Conservation (phyloP, 1,140 invertebrate species). For the Bombus pyrosoma region DNA sequence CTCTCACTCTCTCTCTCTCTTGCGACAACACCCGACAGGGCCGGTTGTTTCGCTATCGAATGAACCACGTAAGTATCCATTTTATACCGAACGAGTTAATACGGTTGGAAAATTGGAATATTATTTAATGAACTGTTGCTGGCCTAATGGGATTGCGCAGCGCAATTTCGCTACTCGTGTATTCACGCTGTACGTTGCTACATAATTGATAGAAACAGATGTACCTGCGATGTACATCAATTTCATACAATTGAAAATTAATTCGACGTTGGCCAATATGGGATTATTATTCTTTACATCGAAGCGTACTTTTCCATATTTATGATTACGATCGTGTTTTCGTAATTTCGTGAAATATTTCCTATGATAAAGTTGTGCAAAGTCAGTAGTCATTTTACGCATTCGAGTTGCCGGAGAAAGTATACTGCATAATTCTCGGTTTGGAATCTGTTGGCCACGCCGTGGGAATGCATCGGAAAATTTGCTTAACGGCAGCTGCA, state of each 20-base stretch:
- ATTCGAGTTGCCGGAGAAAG: neutral
- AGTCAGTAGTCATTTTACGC: neutral
- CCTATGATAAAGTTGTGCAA: neutral
- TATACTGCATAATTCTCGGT: neutral
- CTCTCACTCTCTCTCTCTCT: too few species aligned
- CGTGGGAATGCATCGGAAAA: conserved; percentile 51
- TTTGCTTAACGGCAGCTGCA: conserved; percentile 57
- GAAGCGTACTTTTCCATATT: neutral
- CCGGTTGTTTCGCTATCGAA: neutral
- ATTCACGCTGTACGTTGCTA: neutral
- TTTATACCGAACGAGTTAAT: conserved; percentile 27
- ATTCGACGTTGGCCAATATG: neutral
- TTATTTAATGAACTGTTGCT: conserved; percentile 45
- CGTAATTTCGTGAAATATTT: neutral
- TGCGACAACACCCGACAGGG: neutral
- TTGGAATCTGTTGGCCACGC: neutral
- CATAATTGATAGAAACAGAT: conserved; percentile 43
- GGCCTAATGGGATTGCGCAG: conserved; percentile 31
- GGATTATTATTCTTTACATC: neutral
- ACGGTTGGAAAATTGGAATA: conserved; percentile 45
- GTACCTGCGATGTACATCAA: neutral
- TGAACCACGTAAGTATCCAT: conserved; percentile 23
- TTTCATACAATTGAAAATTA: conserved; percentile 34
- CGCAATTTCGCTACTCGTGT: conserved; percentile 14
- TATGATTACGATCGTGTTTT: neutral